Evolutionary conservation across 1,140 invertebrate species (phyloP), one percentile per base, ranked within the genome.

Genomic region (Armadillidium nasatum): DNA sequence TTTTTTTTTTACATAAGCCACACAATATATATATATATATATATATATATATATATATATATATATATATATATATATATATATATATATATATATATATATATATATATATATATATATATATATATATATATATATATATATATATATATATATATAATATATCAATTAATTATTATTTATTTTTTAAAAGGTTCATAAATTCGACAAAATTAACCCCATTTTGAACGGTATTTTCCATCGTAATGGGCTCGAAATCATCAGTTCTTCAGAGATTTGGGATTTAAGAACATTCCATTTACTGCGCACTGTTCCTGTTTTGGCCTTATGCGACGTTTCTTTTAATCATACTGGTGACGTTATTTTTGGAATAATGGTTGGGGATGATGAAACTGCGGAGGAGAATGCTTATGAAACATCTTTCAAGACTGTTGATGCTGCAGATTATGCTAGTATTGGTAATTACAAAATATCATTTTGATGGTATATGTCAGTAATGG

Each of bases 191-290:
- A 89, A 93, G 82, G 93, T 98, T 70, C 95, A 99, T 84, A 99
- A 98, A 83, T 96, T 99, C 83, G 97, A 99, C 86, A 99, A 99
- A 85, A 88, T 99, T 22, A 98, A 98, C 86, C 92, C 96, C 83
- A 91, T 91, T 50, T 89, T 97, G 22, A 97, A 94, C 83, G 97
- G 97, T 0, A 91, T 96, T 0, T 99, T 99, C 84, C 96, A 99
- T 89, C 96, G 97, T 0, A 97, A 96, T 84, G 96, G 96, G 0
- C 87, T 95, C 54, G 96, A 99, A 86, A 93, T 95, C 81, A 88
- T 90, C 77, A 88, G 88, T 72, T 88, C 88, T 78, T 86, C 87
- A 23, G 87, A 89, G 85, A 86, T 97, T 50, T 99, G 97, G 97
- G 97, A 99, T 85, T 84, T 99, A 9, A 87, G 96, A 77, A 97